These are phyloP conservation scores for Eunapius fragilis DNA, from an alignment of 37 sponge, comb jelly and placozoan genomes.

Conservation along the genomic window DNA sequence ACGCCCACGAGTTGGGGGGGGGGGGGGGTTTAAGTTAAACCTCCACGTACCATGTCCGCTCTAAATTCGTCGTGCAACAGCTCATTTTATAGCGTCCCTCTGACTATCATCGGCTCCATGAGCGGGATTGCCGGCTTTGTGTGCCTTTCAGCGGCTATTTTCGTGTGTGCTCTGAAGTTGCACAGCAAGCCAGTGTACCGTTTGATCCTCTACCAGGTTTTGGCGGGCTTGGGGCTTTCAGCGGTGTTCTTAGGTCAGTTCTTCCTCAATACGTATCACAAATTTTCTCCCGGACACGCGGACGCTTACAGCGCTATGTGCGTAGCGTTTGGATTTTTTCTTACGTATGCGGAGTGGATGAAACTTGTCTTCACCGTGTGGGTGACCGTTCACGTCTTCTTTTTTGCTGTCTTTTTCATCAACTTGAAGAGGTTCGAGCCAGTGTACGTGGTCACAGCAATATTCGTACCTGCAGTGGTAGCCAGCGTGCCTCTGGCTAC, in stretches of 20 bases:
- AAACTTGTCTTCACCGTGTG: not conserved
- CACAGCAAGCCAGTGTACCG: not conserved
- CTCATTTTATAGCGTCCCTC: not conserved
- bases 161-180: not conserved
- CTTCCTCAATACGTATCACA: not conserved
- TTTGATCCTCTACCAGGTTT: not conserved
- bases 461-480: not conserved
- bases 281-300: not conserved
- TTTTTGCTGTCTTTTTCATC: not conserved
- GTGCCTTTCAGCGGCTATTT: not conserved
- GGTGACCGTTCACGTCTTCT: not conserved
- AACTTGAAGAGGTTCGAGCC: not conserved
- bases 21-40: too few relatives aligned
- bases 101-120: not conserved
- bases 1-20: too few relatives aligned
- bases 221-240: not conserved
- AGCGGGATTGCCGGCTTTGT: not conserved
- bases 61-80: not conserved
- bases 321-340: not conserved
- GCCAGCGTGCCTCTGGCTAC: not conserved
- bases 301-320: not conserved
- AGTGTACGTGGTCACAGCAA: not conserved
- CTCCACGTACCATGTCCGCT: not conserved
- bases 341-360: not conserved
- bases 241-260: not conserved